phyloP scores from a whole-genome alignment of 2,888 invertebrate species.

The Heliconius hortense region DNA sequence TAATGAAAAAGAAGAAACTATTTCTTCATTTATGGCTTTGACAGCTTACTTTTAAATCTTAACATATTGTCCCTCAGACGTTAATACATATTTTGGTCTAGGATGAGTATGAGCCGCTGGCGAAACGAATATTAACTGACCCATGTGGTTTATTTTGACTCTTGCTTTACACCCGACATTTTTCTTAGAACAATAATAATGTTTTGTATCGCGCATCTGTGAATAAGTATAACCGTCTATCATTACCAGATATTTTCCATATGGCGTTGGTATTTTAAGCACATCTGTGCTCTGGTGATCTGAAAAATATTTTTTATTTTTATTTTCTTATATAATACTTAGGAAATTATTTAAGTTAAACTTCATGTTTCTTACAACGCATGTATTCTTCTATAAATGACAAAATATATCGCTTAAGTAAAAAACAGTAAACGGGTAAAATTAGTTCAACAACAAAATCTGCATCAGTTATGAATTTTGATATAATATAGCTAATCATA shows the following conservation, averaged over 20 bases:
- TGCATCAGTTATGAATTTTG: conserved; percentile 35
- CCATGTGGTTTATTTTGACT: conserved; percentile 39
- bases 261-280: conserved; percentile 40
- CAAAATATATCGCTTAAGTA: neutral
- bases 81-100: conserved; percentile 49
- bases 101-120: conserved; percentile 47
- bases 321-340: neutral
- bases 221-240: conserved; percentile 50
- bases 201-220: conserved; percentile 42
- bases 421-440: neutral
- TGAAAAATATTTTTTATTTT: conserved; percentile 17
- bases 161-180: conserved; percentile 49
- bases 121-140: conserved; percentile 35
- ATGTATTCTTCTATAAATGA: neutral
- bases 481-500: neutral
- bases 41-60: conserved; percentile 31
- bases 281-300: conserved; percentile 21
- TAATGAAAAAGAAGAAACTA: neutral
- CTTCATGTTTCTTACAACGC: neutral
- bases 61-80: conserved; percentile 45
- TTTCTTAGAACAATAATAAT: conserved; percentile 54
- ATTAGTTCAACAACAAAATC: neutral
- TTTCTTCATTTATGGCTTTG: neutral
- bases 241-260: conserved; percentile 47
- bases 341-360: conserved; percentile 4